Evolutionary conservation across 2,113 vertebrate genomes (phyloP), one percentile per base, ranked within the genome.

Genomic region (Sander lucioperca): DNA sequence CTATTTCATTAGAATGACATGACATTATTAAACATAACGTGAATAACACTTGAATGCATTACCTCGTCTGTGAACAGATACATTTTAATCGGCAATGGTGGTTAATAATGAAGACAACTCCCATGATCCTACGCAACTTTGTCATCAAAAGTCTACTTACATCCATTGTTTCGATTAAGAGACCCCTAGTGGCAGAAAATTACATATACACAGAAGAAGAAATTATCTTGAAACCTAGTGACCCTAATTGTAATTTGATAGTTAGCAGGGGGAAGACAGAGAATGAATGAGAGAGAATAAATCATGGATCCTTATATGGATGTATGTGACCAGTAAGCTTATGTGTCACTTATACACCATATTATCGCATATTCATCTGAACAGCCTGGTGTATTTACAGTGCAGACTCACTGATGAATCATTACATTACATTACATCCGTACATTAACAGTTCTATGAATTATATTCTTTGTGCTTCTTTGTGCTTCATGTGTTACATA

Each of bases 171-270:
- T 39, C 39, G 9, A 39, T 39, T 39, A 2, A 39, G 39, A 39
- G 8, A 39, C 39, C 39, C 39, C 39, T 39, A 39, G 39, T 6
- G 9, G 39, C 39, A 39, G 39, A 9, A 39, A 10, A 39, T 10
- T 10, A 39, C 39, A 39, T 39, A 36, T 8, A 39, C 6, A n/a
- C n/a, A n/a, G n/a, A n/a, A 61, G 18, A 62, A 1, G 19, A 68
- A 4, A 45, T 15, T 6, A 70, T 59, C 23, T 56, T 39, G 6
- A 76, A 58, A 74, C 73, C 27, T 14, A 63, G 8, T 16, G 65
- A 67, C 56, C 82, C 43, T 21, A 61, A 43, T 43, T 54, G 6
- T 79, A 76, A 45, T 63, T 64, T 79, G 13, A 70, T 43, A 67
- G 43, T 56, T 19, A 57, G 27, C 30, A 14, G 1, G 3, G 53